Conservation (phyloP, 2,113 vertebrate species). For the Mesocricetus auratus region DNA sequence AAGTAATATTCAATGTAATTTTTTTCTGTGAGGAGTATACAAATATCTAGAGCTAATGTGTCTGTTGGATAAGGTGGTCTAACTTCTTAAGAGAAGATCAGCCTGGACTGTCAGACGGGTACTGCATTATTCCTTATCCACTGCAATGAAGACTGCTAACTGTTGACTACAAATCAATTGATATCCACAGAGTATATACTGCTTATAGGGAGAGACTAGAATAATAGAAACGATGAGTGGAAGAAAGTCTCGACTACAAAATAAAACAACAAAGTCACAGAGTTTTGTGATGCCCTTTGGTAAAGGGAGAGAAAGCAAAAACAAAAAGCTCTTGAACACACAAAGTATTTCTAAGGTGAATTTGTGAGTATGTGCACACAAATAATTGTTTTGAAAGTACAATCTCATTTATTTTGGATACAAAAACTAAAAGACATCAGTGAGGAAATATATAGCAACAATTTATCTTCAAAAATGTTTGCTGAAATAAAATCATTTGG, state of each 20-base stretch:
- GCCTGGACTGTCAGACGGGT: conserved; percentile 33
- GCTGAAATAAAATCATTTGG: too few species aligned
- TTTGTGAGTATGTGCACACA: neutral
- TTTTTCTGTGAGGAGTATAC: conserved; percentile 30
- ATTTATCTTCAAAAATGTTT: neutral
- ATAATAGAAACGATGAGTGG: conserved; percentile 15
- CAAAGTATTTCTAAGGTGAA: neutral
- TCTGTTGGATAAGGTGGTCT: conserved; percentile 37
- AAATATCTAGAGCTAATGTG: conserved; percentile 15
- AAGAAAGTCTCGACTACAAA: neutral
- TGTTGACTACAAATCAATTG: conserved; percentile 9
- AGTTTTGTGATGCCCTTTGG: conserved; percentile 20
- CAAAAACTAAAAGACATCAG: neutral
- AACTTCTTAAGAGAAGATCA: conserved; percentile 44
- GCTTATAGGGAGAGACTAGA: neutral
- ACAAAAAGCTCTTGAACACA: neutral
- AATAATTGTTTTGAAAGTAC: neutral
- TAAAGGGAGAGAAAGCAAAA: neutral
- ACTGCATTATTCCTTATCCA: conserved; percentile 47
- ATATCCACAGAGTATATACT: neutral
- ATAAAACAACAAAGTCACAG: neutral
- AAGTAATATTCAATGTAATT: conserved; percentile 21
- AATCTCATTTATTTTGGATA: neutral
- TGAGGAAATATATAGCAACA: neutral
- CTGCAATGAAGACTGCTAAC: conserved; percentile 48